Conservation (phyloP, 1,140 invertebrate genomes). For the Brachionus asplanchnoidis region DNA sequence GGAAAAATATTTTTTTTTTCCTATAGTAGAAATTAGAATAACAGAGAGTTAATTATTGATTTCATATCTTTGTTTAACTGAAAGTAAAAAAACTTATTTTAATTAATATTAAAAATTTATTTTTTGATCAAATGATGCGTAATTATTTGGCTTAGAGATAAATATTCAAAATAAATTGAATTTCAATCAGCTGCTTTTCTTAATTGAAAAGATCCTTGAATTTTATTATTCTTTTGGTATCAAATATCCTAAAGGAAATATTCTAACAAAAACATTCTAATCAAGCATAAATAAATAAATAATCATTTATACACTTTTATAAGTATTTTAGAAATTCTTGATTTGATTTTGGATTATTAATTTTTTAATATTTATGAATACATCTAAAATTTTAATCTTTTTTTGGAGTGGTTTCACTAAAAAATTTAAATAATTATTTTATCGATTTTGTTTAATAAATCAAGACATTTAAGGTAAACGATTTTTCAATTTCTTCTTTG, state of each 20-base stretch:
- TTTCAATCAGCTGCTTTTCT: background rate
- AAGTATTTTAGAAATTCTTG: background rate
- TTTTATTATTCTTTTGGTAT: background rate
- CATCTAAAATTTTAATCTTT: background rate
- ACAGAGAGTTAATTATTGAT: background rate
- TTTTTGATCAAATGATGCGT: background rate
- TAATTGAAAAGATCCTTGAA: background rate
- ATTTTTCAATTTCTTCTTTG: no score
- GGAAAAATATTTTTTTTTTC: background rate
- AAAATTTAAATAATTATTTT: no score
- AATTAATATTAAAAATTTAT: background rate
- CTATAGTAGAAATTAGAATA: background rate
- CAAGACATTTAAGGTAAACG: no score
- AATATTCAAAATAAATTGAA: background rate
- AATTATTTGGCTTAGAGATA: background rate
- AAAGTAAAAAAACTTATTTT: background rate
- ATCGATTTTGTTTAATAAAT: no score
- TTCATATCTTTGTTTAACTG: background rate
- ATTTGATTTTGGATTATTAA: background rate
- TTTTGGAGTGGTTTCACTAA: background rate
- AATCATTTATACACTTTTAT: background rate
- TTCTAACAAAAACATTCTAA: background rate
- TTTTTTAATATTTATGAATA: background rate
- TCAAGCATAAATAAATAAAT: background rate
- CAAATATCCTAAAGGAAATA: background rate